Percentiles rank a stretch among this genome's conserved stretches.
phyloP scores from a whole-genome alignment of 2,888 invertebrate genomes.

The Watsonalla cultraria region DNA sequence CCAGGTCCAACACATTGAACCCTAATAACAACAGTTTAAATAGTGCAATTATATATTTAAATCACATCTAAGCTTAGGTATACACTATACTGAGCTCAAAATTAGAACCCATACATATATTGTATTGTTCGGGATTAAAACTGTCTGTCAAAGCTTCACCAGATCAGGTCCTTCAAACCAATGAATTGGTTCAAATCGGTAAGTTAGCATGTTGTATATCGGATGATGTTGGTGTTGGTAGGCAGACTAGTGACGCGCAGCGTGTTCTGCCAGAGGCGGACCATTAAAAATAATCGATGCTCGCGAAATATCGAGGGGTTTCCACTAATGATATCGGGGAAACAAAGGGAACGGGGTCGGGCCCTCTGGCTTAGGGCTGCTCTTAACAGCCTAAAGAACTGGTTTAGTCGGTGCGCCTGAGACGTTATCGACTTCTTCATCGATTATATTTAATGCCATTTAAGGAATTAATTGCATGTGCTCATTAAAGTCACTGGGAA shows the following conservation, averaged over 20 bases:
- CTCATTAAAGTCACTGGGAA: neutral
- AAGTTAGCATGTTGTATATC: constrained; percentile 7
- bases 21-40: no score
- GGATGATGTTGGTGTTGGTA: constrained; percentile 24
- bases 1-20: no score
- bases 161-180: neutral
- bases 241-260: constrained; percentile 32
- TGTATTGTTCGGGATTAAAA: no score
- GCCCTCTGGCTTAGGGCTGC: constrained; percentile 13
- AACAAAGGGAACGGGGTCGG: constrained; percentile 61
- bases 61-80: no score
- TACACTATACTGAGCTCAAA: no score
- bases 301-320: constrained; percentile 72
- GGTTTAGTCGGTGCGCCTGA: neutral
- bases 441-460: neutral
- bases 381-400: neutral
- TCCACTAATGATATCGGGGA: constrained; percentile 75
- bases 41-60: no score
- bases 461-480: neutral
- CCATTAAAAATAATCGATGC: constrained; percentile 78
- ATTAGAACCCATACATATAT: no score
- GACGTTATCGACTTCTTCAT: neutral
- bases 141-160: no score
- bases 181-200: no score
- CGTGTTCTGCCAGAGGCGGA: constrained; percentile 51